Base-by-base conservation (phyloP, 2,797 vertebrate genomes). In the Enteromius afrohamiltoni region DNA sequence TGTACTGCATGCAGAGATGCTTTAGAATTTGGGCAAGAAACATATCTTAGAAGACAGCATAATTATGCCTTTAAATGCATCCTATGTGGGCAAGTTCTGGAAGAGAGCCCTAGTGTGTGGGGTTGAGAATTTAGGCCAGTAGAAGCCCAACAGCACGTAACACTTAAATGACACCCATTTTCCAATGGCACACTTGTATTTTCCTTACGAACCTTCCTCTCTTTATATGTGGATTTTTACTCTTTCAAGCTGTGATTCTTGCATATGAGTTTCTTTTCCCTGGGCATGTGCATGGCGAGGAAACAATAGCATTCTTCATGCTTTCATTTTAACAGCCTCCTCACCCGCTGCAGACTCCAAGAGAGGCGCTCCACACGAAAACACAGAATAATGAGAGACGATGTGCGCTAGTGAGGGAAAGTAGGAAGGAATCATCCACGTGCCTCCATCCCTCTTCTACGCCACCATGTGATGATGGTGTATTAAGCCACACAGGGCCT, bases 341-440 rank as follows among this genome's bases (percentile, higher is more conserved):
- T 69, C 23, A 88, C 92, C 93, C 83, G 85, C 90, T 90, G 86
- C 89, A 82, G 85, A 90, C 92, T 90, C 88, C 74, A 88, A 91
- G 90, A 86, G 80, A 89, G 88, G 89, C 71, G 74, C 88, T 80
- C 85, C 91, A 88, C 87, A 83, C 85, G 85, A 76, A 89, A 88
- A 92, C 86, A 85, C 85, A 85, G 88, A 91, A 92, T 94, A 94
- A 94, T 93, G 92, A 94, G 93, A 89, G 82, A 85, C 91, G 90
- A 91, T 92, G 88, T 92, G 85, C 86, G 83, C 82, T 77, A 64
- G 77, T 73, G 58, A 62, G 65, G 6, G 19, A 14, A 60, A 70
- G 60, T 14, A 55, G 21, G 21, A 80, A 58, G 81, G 67, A 55
- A 51, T n/a, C 29, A 40, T 55, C 23, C 10, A 9, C 45, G 49